Base-by-base conservation (phyloP, 2,113 vertebrate genomes). In the Clarias batrachus region DNA sequence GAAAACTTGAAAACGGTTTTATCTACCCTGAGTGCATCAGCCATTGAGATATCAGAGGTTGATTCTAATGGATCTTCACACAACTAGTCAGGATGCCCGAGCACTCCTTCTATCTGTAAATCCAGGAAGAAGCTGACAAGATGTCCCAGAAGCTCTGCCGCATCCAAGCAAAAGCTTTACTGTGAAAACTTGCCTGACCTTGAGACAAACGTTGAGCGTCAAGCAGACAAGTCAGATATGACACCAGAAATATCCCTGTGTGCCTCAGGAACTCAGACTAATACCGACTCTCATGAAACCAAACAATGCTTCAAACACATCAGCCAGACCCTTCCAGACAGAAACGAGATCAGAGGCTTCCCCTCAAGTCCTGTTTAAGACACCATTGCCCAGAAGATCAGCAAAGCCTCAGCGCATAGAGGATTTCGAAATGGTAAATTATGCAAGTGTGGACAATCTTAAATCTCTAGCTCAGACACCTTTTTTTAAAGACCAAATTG, bases 401-500 rank as follows among this genome's bases (percentile, higher is more conserved):
- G 52, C 16, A 9, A 70, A 81, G 54, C 23, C 21, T 25, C 14
- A 76, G 25, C 33, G 8, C 60, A 9, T 25, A 17, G 13, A 79
- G 11, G 2, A 52, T 48, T 85, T 66, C 66, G 74, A 85, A 85
- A 68, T 23, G 56, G 16, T 52, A 48, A 37, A 10, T 79, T 85
- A 63, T 80, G 56, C 85, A 70, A 85, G 62, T 52, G 23, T 60
- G 70, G 54, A n/a, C 12, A n/a, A 48, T 41, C 27, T 56, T 27
- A 79, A 85, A 25, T 59, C 63, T 79, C 27, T 19, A 33, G 57
- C 30, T 11, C 8, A 27, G 10, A 60, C 14, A 8, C 65, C 66
- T 70, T 73, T 70, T 73, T 79, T 73, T 77, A 54, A 80, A 87
- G 73, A 78, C 82, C 82, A 59, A 65, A 82, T 54, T 74, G 59